These are phyloP conservation scores for Novumbra hubbsi DNA, from an alignment of 2,797 vertebrate genomes.

Conservation along the genomic window DNA sequence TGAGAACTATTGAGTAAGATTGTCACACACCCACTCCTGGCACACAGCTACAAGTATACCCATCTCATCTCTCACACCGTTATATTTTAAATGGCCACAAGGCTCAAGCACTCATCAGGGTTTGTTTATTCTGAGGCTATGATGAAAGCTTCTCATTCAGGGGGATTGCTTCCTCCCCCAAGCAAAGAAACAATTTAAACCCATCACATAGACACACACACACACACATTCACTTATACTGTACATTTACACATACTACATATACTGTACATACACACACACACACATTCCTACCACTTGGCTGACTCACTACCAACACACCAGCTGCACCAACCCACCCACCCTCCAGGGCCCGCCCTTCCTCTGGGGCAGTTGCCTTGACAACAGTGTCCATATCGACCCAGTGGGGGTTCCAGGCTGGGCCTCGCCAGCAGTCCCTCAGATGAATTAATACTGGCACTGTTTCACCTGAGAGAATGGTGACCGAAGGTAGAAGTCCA, in stretches of 20 bases:
- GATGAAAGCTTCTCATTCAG: conserved; percentile 54
- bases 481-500: not conserved
- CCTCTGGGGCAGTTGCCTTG: conserved; percentile 73
- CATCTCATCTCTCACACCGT: not conserved
- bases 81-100: not conserved
- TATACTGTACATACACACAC: conserved; percentile 24
- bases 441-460: not conserved
- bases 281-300: conserved; percentile 23
- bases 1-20: not conserved
- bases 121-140: conserved; percentile 35
- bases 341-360: conserved; percentile 49
- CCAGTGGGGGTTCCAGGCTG: conserved; percentile 45
- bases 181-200: not conserved
- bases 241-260: conserved; percentile 22
- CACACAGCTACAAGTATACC: not conserved
- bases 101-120: not conserved
- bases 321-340: conserved; percentile 68
- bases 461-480: conserved; percentile 6
- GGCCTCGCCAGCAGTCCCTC: conserved; percentile 8
- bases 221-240: conserved; percentile 21
- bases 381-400: conserved; percentile 70
- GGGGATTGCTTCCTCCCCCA: conserved; percentile 34
- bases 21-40: conserved; percentile 4
- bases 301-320: conserved; percentile 54
- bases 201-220: not conserved